Evolutionary conservation across 2,113 vertebrate species (phyloP).

Genomic region (Mormyrus lacerda): DNA sequence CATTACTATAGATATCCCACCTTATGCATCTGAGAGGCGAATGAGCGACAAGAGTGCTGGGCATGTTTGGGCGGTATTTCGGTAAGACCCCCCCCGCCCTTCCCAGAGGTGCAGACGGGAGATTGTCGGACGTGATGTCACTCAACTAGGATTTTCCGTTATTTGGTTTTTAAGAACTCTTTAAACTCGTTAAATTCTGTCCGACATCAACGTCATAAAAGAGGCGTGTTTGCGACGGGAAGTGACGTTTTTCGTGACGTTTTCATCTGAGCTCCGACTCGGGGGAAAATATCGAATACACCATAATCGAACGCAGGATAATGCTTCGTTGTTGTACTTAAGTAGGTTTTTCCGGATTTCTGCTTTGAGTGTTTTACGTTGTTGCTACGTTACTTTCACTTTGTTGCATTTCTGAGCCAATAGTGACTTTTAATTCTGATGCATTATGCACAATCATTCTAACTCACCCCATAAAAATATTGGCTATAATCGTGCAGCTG

Average conservation of each 20-base stretch:
- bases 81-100: not conserved
- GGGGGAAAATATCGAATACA: too few relatives aligned
- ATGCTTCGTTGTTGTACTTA: not conserved
- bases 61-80: not conserved
- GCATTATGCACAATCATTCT: not conserved
- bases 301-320: too few relatives aligned
- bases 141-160: too few relatives aligned
- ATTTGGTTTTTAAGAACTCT: too few relatives aligned
- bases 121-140: too few relatives aligned
- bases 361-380: not conserved
- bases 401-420: not conserved
- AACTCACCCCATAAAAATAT: not conserved
- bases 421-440: not conserved
- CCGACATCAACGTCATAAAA: too few relatives aligned
- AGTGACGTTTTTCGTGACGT: too few relatives aligned
- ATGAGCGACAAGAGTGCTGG: not conserved
- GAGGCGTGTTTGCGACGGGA: too few relatives aligned
- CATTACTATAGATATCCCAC: not conserved
- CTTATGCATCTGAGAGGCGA: not conserved
- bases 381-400: not conserved
- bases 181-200: too few relatives aligned
- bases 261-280: too few relatives aligned
- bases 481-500: not conserved
- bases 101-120: too few relatives aligned
- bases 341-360: not conserved